Base-by-base conservation (phyloP, 1,140 invertebrate genomes). In the Ceratina australensis region DNA sequence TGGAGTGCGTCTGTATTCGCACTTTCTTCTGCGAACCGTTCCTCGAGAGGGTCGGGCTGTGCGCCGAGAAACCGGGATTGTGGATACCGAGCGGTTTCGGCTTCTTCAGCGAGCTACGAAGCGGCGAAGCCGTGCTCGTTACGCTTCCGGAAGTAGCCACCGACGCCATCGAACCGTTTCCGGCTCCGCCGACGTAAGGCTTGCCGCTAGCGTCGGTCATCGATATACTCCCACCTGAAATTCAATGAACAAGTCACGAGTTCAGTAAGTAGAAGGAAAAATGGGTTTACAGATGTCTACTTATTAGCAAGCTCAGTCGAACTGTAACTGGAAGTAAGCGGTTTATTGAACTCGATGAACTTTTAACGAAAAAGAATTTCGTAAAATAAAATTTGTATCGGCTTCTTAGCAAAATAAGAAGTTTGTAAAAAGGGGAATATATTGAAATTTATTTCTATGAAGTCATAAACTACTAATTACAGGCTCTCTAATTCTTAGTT, bases 21-120 rank as follows among this genome's bases (percentile, higher is more conserved):
- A 97, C 96, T 93, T 97, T 97, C 87, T 97, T 97, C 77, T 96
- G 95, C 82, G 96, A 97, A 1, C 96, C 96, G 83, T 97, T 97
- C 56, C 96, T 93, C 26, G 95, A 94, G 16, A 97, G 91, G 0
- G 96, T 96, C 1, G 96, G 96, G 15, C 96, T 97, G 73, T 95
- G 95, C 1, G 95, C 94, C 2, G 95, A 96, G 83, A 95, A 96
- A 22, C 96, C 96, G 0, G 96, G 96, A 92, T 97, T 97, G 78
- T 96, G 96, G 50, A 97, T 97, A n/a, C 96, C 96, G 22, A 97
- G 90, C 22, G 95, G 92, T 78, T 95, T 93, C 0, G 96, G 96
- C 84, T 97, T 97, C 89, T 97, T 97, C 47, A 97, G 91, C 42
- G 96, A 96, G 26, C 96, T 97, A 7, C 96, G 91, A 8, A 97